Conservation (phyloP, 1,140 invertebrate genomes). For the Coenobita brevimanus region DNA sequence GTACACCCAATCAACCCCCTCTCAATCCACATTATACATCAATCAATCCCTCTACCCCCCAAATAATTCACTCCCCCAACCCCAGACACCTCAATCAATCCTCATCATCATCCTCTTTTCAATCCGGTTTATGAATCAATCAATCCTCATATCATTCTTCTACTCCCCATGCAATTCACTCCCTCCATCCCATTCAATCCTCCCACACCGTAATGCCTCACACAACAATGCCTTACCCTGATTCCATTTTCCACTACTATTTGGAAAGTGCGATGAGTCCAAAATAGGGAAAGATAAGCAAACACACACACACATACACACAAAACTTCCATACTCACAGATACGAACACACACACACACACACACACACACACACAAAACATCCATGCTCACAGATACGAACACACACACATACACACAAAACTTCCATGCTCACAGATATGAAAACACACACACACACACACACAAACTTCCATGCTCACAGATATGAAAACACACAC, state of each 20-base stretch:
- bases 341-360: background rate
- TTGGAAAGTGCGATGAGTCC: no score
- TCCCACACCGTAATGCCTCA: background rate
- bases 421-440: no score
- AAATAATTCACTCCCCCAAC: background rate
- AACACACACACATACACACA: no score
- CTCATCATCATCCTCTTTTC: background rate
- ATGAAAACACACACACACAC: no score
- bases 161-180: background rate
- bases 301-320: background rate
- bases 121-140: no score
- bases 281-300: background rate
- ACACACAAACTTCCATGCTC: no score
- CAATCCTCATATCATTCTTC: no score
- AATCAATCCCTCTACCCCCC: background rate
- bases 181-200: conserved; percentile 1
- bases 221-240: background rate
- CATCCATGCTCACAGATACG: no score
- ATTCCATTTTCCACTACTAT: no score
- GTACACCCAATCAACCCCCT: background rate
- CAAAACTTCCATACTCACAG: background rate
- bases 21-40: background rate
- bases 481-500: no score
- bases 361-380: conserved; percentile 11
- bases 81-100: background rate